Percentiles rank a stretch among this genome's conserved stretches.
These are phyloP conservation scores for Archocentrus centrarchus DNA, from an alignment of 2,113 vertebrate species.

Conservation along the genomic window DNA sequence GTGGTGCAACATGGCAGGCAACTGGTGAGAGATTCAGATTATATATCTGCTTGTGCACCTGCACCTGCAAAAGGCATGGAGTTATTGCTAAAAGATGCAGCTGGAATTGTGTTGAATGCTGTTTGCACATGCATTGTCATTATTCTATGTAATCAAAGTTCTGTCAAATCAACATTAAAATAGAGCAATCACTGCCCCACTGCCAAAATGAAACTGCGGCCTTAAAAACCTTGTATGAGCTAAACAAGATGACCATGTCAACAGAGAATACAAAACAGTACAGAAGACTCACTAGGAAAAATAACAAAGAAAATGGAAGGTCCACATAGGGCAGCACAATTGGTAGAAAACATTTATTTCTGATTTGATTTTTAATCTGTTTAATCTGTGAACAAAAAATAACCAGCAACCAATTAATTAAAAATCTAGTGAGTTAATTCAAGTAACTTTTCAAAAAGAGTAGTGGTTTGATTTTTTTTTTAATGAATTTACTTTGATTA, in stretches of 20 bases:
- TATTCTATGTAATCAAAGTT: background rate
- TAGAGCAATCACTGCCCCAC: background rate
- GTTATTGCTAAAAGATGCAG: background rate
- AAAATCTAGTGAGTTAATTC: background rate
- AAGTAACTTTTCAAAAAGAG: background rate
- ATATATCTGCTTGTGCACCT: background rate
- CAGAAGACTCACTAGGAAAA: background rate
- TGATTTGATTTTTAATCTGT: background rate
- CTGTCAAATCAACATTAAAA: background rate
- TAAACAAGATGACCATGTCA: background rate
- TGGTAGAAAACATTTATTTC: background rate
- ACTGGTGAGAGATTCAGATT: background rate
- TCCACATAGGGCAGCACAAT: background rate
- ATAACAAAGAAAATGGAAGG: background rate
- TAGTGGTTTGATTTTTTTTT: background rate
- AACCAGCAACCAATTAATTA: background rate
- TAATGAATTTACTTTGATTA: background rate
- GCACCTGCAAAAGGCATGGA: background rate
- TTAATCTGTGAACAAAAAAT: background rate
- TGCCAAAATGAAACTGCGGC: background rate
- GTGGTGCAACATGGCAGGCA: background rate
- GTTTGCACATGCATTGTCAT: conserved; percentile 1
- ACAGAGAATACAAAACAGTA: background rate
- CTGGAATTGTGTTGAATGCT: background rate
- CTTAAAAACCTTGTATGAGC: background rate